These are phyloP conservation scores for Melanchra persicariae DNA, from an alignment of 2,888 invertebrate genomes.

Conservation along the genomic window DNA sequence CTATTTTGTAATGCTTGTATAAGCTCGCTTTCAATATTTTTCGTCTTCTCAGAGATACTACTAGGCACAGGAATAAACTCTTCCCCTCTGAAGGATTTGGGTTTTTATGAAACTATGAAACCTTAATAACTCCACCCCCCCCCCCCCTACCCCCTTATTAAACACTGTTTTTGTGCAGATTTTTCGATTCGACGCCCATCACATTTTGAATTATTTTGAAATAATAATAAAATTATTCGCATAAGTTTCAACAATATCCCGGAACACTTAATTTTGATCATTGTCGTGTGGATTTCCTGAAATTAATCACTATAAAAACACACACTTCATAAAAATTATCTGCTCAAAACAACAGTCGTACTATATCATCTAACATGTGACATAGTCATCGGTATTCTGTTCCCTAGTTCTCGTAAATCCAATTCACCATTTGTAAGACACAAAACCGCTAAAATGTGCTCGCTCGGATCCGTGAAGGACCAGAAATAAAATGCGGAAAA, in stretches of 20 bases:
- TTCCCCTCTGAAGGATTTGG: too few relatives aligned
- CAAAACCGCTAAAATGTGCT: background rate
- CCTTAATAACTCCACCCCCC: too few relatives aligned
- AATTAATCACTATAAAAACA: background rate
- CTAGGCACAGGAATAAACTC: too few relatives aligned
- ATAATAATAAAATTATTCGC: background rate
- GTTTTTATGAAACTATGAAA: too few relatives aligned
- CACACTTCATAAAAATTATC: background rate
- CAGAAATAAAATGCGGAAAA: conserved; percentile 43
- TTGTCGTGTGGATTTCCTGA: background rate
- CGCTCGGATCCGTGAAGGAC: background rate
- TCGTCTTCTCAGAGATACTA: background rate
- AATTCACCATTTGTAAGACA: conserved; percentile 20
- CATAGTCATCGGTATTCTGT: background rate
- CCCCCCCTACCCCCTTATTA: too few relatives aligned
- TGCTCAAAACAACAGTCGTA: background rate
- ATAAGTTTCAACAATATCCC: background rate
- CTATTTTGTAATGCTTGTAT: background rate
- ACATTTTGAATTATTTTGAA: background rate
- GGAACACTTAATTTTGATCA: too few relatives aligned
- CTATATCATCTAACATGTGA: background rate
- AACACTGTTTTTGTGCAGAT: too few relatives aligned
- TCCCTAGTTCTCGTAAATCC: background rate
- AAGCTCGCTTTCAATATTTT: background rate
- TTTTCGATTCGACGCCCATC: background rate